phyloP scores from a whole-genome alignment of 2,113 vertebrate genomes.

The Protobothrops flavoviridis region DNA sequence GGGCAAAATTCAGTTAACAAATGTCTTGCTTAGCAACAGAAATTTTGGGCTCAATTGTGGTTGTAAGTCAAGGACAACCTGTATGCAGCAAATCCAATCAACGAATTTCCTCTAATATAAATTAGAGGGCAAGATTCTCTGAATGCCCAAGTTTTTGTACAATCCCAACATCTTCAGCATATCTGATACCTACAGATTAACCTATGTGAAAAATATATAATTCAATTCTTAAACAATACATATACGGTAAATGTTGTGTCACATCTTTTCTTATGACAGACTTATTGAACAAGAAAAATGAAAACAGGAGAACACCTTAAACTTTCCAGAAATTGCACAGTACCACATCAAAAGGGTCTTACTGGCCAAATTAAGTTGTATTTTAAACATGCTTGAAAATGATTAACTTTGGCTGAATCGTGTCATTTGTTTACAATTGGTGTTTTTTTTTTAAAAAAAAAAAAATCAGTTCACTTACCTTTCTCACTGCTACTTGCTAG shows the following conservation, averaged over 20 bases:
- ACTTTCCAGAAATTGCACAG: not conserved
- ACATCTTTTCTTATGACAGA: not conserved
- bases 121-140: not conserved
- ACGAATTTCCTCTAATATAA: not conserved
- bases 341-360: not conserved
- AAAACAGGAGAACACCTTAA: not conserved
- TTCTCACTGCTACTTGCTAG: conserved; percentile 69
- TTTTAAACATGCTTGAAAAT: not conserved
- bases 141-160: not conserved
- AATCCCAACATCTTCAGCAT: not conserved
- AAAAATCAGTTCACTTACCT: conserved; percentile 72
- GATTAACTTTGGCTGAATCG: not conserved
- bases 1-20: not conserved
- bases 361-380: not conserved
- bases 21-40: not conserved
- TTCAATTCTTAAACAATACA: not conserved
- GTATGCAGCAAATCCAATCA: not conserved
- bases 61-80: not conserved
- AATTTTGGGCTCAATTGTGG: not conserved
- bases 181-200: not conserved
- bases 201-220: not conserved
- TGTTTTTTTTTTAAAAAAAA: not conserved
- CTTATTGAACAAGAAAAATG: not conserved
- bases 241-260: not conserved
- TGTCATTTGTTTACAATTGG: not conserved